Percentiles rank a stretch among this genome's conserved stretches.
These are phyloP conservation scores for Aethina tumida DNA, from an alignment of 1,140 invertebrate species.

Conservation along the genomic window DNA sequence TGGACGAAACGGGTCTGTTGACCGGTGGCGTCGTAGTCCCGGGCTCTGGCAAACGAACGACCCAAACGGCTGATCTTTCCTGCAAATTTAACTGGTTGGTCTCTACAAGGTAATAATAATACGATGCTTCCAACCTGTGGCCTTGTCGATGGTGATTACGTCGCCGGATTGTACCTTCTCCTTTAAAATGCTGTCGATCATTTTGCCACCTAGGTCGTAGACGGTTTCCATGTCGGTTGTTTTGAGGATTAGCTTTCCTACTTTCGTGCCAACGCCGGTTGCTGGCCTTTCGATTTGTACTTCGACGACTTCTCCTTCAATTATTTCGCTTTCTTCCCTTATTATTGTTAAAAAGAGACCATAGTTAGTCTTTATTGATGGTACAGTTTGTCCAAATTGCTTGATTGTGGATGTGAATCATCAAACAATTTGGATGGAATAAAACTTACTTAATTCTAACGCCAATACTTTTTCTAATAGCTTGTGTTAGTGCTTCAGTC, in stretches of 20 bases:
- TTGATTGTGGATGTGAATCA: too few species aligned
- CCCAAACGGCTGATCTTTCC: slow-evolving; percentile 88
- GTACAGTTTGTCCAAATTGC: too few species aligned
- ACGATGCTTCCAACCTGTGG: slow-evolving; percentile 55
- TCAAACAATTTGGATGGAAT: too few species aligned
- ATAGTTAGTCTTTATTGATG: too few species aligned
- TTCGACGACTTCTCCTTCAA: slow-evolving; percentile 98
- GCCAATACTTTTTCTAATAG: slow-evolving; percentile 94
- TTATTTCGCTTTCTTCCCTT: slow-evolving; percentile 95
- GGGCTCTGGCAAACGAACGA: slow-evolving; percentile 86
- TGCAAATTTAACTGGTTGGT: slow-evolving; percentile 8
- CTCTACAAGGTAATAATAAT: neutral
- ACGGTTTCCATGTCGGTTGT: slow-evolving; percentile 99
- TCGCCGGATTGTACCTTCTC: slow-evolving; percentile 96
- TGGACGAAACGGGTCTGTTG: slow-evolving; percentile 88
- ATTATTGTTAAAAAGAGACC: too few species aligned
- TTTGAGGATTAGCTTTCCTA: slow-evolving; percentile 91
- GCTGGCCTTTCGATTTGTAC: slow-evolving; percentile 93
- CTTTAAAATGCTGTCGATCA: slow-evolving; percentile 95
- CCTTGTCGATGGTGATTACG: slow-evolving; percentile 96
- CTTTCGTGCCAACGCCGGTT: slow-evolving; percentile 80
- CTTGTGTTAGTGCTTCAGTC: slow-evolving; percentile 95
- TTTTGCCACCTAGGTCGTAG: slow-evolving; percentile 97
- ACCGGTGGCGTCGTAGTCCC: slow-evolving; percentile 93
- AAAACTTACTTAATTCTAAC: slow-evolving; percentile 85